These are phyloP conservation scores for Microcebus lehilahytsara DNA, from an alignment of 2,113 vertebrate species.

Conservation along the genomic window DNA sequence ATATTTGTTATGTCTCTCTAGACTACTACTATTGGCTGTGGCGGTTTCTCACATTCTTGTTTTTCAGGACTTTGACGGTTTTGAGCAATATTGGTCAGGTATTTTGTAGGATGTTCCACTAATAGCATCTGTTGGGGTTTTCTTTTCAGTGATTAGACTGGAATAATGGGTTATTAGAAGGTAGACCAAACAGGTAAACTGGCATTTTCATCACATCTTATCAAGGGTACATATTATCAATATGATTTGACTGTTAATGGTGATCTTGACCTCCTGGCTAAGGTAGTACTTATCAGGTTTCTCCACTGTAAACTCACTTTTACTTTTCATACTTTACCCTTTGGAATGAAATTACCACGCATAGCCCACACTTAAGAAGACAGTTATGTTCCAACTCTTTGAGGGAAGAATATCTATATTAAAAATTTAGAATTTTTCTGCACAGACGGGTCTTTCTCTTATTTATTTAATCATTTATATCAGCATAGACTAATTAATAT, in stretches of 20 bases:
- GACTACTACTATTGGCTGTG: not conserved
- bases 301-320: not conserved
- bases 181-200: not conserved
- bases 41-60: not conserved
- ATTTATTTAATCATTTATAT: not conserved
- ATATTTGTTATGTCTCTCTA: not conserved
- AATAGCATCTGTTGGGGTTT: not conserved
- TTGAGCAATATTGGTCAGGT: not conserved
- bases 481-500: not conserved
- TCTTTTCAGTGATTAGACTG: not conserved
- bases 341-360: not conserved
- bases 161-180: not conserved
- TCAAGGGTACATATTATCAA: not conserved
- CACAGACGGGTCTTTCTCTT: not conserved
- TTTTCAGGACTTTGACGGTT: not conserved
- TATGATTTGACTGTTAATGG: not conserved
- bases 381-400: not conserved
- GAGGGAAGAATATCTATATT: not conserved
- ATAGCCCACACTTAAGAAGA: not conserved
- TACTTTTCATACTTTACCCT: not conserved
- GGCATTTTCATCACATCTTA: not conserved
- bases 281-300: not conserved
- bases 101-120: not conserved
- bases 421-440: slow-evolving; percentile 20
- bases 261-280: not conserved